Percentiles rank a stretch among this genome's conserved stretches.
phyloP scores from a whole-genome alignment of 2,797 vertebrate species.

The Crocidura indochinensis region DNA sequence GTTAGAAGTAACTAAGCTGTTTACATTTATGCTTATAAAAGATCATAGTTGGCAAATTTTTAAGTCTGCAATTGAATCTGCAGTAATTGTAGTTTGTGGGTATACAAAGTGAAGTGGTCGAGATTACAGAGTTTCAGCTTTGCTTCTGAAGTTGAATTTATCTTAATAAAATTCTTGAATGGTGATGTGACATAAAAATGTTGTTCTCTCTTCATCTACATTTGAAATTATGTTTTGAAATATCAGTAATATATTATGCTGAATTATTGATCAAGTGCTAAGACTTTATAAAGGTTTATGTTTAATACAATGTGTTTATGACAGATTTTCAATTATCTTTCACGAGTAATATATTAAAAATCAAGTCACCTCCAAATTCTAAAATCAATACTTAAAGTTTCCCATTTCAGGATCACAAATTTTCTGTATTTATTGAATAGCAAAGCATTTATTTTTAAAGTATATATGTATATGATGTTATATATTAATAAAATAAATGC shows the following conservation, averaged over 20 bases:
- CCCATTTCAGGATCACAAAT: fast-evolving
- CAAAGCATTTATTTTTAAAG: background rate
- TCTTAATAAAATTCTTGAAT: background rate
- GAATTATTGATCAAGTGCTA: background rate
- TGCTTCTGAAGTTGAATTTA: background rate
- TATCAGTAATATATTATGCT: background rate
- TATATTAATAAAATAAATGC: background rate
- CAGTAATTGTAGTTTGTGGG: background rate
- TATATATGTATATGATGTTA: background rate
- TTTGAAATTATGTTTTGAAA: background rate
- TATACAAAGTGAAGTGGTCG: background rate
- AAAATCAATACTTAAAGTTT: background rate
- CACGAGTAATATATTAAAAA: background rate
- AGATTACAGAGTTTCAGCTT: background rate
- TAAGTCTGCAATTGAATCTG: background rate
- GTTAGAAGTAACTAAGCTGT: fast-evolving
- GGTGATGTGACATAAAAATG: background rate
- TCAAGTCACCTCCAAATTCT: background rate
- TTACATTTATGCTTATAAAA: background rate
- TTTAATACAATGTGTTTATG: background rate
- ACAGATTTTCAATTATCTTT: background rate
- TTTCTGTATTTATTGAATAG: background rate
- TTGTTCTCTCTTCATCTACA: fast-evolving
- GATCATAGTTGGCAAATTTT: background rate
- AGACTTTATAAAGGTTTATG: background rate